phyloP scores from a whole-genome alignment of 2,797 vertebrate genomes.

The Pristis pectinata region DNA sequence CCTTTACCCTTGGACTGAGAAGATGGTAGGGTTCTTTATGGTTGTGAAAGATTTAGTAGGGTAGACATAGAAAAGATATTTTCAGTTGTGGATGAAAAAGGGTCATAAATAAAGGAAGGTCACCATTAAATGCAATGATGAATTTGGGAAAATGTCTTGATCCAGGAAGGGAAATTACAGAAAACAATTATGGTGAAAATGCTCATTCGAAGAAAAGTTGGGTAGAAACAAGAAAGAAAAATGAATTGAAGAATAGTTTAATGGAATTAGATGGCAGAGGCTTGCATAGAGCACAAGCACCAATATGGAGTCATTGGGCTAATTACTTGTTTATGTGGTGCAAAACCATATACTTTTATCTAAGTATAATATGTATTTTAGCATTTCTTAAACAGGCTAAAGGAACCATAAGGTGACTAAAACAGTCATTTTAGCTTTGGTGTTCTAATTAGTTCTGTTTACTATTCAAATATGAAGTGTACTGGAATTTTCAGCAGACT shows the following conservation, averaged over 20 bases:
- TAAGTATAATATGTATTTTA: background rate
- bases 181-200: background rate
- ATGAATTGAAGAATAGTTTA: background rate
- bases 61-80: background rate
- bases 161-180: background rate
- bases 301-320: background rate
- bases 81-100: background rate
- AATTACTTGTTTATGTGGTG: background rate
- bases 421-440: background rate
- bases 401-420: background rate
- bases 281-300: background rate
- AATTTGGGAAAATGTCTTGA: background rate
- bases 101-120: no score
- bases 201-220: background rate
- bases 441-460: background rate
- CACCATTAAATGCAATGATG: background rate
- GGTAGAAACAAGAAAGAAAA: background rate
- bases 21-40: background rate
- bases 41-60: background rate
- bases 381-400: background rate
- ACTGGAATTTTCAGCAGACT: background rate
- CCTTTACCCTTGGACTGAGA: background rate
- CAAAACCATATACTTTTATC: background rate
- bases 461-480: background rate
- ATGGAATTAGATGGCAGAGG: background rate